A percentile compares a stretch with the other conserved stretches of the same genome.
These are phyloP conservation scores for Mythimna ferrago DNA, from an alignment of 2,888 invertebrate species.

Conservation along the genomic window DNA sequence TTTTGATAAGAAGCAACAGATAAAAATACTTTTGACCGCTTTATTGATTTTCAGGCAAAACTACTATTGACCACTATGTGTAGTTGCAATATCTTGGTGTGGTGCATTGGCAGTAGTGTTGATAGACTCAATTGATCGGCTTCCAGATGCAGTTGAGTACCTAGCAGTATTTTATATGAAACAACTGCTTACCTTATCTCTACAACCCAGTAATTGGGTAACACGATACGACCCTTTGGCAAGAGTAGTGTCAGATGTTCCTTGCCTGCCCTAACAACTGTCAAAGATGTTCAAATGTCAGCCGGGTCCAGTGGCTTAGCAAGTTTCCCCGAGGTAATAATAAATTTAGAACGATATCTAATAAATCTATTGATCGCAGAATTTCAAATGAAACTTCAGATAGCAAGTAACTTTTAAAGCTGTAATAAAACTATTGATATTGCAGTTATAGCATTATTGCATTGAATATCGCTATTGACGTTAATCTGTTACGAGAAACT, in stretches of 20 bases:
- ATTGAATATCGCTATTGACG: slow-evolving; percentile 17
- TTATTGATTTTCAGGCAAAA: too few species aligned
- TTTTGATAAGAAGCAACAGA: too few species aligned
- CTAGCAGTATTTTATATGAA: too few species aligned
- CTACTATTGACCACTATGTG: too few species aligned
- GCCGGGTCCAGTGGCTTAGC: background rate
- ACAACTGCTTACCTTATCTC: too few species aligned
- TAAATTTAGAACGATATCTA: background rate
- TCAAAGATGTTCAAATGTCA: background rate
- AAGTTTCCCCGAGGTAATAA: background rate
- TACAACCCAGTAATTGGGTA: background rate
- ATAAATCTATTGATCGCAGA: background rate
- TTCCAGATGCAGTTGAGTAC: background rate
- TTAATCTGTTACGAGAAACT: slow-evolving; percentile 31
- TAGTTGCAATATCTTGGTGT: too few species aligned
- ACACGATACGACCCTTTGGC: background rate
- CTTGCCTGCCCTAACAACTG: background rate
- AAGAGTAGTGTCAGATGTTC: background rate
- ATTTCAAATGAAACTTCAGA: slow-evolving; percentile 17
- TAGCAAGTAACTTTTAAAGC: slow-evolving; percentile 14
- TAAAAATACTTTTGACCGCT: too few species aligned
- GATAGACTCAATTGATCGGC: background rate
- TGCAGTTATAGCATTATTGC: slow-evolving; percentile 22
- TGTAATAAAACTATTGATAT: slow-evolving; percentile 33
- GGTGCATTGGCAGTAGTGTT: too few species aligned